Conservation (phyloP, 2,797 vertebrate genomes). For the Lagorchestes hirsutus region DNA sequence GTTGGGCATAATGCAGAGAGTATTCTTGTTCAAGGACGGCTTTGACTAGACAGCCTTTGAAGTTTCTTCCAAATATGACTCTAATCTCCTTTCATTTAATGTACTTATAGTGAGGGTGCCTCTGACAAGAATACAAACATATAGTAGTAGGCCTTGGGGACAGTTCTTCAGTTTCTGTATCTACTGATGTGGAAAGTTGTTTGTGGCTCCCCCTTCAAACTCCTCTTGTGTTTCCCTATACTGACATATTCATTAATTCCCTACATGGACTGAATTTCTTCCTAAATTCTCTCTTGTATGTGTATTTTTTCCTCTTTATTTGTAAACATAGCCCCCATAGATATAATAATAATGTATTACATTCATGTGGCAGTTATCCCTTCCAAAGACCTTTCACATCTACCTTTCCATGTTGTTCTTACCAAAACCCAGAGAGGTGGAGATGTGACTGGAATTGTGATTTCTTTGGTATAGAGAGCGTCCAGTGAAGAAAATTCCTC, state of each 20-base stretch:
- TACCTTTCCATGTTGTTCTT: neutral
- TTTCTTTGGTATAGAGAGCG: neutral
- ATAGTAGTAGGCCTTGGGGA: neutral
- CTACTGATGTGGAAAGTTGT: neutral
- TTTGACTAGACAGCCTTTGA: neutral
- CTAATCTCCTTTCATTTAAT: neutral
- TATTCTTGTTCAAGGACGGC: neutral
- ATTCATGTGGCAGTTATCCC: neutral
- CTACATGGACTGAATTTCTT: neutral
- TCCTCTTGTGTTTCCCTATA: neutral
- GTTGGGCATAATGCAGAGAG: neutral
- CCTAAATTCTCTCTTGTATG: neutral
- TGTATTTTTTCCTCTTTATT: neutral
- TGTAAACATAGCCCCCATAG: neutral
- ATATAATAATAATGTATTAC: neutral
- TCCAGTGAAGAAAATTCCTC: neutral
- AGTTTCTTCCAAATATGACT: neutral
- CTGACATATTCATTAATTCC: neutral
- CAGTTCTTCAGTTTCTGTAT: neutral
- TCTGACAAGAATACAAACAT: neutral
- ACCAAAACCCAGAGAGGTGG: neutral
- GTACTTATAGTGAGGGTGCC: neutral
- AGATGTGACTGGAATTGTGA: neutral
- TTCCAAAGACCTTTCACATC: neutral
- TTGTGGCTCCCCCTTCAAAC: neutral